Evolutionary conservation across 2,113 vertebrate genomes (phyloP).

Genomic region (Pelodiscus sinensis): DNA sequence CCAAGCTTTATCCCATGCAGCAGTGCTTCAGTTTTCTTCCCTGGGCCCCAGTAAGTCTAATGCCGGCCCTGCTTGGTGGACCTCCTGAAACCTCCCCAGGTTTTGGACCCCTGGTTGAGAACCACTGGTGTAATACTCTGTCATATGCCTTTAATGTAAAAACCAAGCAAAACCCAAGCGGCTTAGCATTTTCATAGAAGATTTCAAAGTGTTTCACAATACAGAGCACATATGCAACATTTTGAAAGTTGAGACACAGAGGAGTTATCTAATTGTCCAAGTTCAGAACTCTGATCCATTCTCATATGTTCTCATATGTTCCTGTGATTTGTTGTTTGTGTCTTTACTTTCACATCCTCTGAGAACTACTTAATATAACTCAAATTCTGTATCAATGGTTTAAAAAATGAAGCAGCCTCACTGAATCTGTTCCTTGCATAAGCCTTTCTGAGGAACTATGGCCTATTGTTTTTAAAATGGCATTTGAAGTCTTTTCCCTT

Average conservation of each 20-base stretch:
- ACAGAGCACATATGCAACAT: neutral
- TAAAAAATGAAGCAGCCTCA: neutral
- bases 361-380: neutral
- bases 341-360: neutral
- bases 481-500: conserved; percentile 6
- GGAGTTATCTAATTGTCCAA: neutral
- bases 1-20: no score
- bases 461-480: neutral
- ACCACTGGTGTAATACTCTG: neutral
- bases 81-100: no score
- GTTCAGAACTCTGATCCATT: fast-evolving
- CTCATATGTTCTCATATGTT: neutral
- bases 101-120: no score
- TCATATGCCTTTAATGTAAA: neutral
- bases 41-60: no score
- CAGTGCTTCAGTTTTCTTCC: no score
- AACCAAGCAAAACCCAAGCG: neutral
- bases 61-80: no score
- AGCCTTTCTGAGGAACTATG: conserved; percentile 21
- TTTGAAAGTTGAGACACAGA: fast-evolving
- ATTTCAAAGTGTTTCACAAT: neutral
- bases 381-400: neutral
- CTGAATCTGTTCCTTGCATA: neutral
- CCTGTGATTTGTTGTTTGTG: neutral
- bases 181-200: neutral